A percentile compares a stretch with the other conserved stretches of the same genome.
These are phyloP conservation scores for Platalea minor DNA, from an alignment of 2,797 vertebrate genomes.

Conservation along the genomic window DNA sequence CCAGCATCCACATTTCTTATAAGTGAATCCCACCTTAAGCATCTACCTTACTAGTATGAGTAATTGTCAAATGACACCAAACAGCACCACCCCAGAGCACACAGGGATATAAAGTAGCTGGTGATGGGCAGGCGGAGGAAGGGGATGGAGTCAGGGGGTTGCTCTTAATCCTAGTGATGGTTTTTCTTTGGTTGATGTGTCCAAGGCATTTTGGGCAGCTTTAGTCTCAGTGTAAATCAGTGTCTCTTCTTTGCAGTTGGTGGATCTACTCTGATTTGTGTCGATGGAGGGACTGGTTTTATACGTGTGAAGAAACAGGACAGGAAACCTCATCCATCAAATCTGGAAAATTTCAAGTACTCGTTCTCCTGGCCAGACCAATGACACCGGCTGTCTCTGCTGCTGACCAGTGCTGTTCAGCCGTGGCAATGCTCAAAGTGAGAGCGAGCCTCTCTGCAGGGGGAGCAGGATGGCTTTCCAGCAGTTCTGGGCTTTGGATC, in stretches of 20 bases:
- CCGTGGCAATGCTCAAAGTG: not conserved
- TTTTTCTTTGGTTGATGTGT: not conserved
- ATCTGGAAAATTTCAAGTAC: not conserved
- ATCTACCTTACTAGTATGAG: too few species aligned
- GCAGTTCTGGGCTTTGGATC: not conserved
- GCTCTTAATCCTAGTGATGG: not conserved
- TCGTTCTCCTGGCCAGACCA: not conserved
- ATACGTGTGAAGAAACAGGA: not conserved
- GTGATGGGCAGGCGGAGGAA: not conserved
- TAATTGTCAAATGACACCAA: too few species aligned
- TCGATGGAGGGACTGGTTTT: not conserved
- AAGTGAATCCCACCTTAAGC: not conserved
- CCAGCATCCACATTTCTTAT: not conserved
- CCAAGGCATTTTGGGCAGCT: not conserved
- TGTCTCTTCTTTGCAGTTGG: not conserved
- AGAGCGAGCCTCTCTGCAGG: not conserved
- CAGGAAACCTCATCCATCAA: not conserved
- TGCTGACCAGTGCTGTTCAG: not conserved
- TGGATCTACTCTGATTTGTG: not conserved
- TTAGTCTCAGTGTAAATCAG: not conserved
- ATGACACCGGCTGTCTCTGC: fast-evolving
- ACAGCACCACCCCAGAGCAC: too few species aligned
- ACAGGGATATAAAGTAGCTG: not conserved
- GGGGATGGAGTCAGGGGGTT: not conserved
- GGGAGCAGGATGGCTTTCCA: not conserved